Percentiles rank a stretch among this genome's conserved stretches.
Evolutionary conservation across 2,888 invertebrate species (phyloP).

Genomic region (Patella pellucida): DNA sequence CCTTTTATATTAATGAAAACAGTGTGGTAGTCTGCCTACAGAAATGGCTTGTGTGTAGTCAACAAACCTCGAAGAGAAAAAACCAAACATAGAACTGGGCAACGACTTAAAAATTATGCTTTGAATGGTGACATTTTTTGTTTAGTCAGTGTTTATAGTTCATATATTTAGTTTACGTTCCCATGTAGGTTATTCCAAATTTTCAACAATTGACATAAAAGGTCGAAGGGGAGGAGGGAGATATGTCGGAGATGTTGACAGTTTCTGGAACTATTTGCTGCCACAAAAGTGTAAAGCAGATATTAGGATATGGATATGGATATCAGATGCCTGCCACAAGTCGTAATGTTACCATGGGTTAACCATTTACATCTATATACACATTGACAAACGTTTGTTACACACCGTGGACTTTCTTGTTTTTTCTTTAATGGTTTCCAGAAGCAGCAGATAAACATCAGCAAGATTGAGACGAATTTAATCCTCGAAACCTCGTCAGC

Average conservation of each 20-base stretch:
- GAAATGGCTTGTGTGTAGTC: too few species aligned
- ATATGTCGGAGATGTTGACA: not conserved
- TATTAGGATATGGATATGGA: not conserved
- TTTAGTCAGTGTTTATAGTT: too few species aligned
- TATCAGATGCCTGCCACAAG: not conserved
- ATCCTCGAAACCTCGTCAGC: not conserved
- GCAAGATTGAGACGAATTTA: not conserved
- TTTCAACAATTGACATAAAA: not conserved
- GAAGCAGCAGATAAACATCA: not conserved
- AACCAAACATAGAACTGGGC: too few species aligned
- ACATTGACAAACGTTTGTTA: not conserved
- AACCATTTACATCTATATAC: conserved; percentile 4
- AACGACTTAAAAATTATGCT: too few species aligned
- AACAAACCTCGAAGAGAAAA: too few species aligned
- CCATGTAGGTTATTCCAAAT: too few species aligned
- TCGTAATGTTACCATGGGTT: conserved; percentile 4
- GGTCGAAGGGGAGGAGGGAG: not conserved
- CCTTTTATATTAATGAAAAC: too few species aligned
- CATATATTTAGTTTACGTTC: too few species aligned
- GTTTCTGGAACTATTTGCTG: not conserved
- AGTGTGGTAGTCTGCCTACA: too few species aligned
- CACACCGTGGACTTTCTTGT: not conserved
- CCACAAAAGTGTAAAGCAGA: not conserved
- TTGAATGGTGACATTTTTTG: too few species aligned
- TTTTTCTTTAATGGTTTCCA: not conserved